Percentiles rank a stretch among this genome's conserved stretches.
Conservation (phyloP, 2,888 invertebrate species). For the Nesidiocoris tenuis region DNA sequence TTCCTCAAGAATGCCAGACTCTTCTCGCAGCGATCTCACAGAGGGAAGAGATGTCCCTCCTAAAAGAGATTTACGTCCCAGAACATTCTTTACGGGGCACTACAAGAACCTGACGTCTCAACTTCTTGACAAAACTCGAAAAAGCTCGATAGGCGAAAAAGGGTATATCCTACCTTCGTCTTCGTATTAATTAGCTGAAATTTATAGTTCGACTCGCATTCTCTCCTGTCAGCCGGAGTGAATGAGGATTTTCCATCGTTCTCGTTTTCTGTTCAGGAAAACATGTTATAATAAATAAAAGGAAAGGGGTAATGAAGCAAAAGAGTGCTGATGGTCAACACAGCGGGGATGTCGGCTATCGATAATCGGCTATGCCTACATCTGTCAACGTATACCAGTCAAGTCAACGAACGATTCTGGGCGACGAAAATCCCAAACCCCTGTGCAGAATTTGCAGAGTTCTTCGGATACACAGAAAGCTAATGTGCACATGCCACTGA, state of each 20-base stretch:
- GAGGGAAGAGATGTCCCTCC: neutral
- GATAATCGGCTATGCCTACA: too few species aligned
- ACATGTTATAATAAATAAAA: neutral
- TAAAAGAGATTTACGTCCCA: conserved; percentile 27
- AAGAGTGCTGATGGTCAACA: neutral
- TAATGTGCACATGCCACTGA: neutral
- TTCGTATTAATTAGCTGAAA: conserved; percentile 32
- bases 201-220: conserved; percentile 25
- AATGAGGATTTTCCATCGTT: neutral
- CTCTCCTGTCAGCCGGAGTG: conserved; percentile 12
- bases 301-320: neutral
- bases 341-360: neutral
- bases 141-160: neutral
- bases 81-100: conserved; percentile 30
- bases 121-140: conserved; percentile 11
- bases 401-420: too few species aligned
- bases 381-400: too few species aligned
- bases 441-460: too few species aligned
- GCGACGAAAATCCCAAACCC: too few species aligned
- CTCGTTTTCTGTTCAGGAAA: too few species aligned
- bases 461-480: neutral
- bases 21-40: neutral
- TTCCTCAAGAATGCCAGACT: conserved; percentile 21
- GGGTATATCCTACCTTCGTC: conserved; percentile 10
- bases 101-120: conserved; percentile 22